phyloP scores from a whole-genome alignment of 2,888 invertebrate genomes.

The Malthinus seriepunctatus region DNA sequence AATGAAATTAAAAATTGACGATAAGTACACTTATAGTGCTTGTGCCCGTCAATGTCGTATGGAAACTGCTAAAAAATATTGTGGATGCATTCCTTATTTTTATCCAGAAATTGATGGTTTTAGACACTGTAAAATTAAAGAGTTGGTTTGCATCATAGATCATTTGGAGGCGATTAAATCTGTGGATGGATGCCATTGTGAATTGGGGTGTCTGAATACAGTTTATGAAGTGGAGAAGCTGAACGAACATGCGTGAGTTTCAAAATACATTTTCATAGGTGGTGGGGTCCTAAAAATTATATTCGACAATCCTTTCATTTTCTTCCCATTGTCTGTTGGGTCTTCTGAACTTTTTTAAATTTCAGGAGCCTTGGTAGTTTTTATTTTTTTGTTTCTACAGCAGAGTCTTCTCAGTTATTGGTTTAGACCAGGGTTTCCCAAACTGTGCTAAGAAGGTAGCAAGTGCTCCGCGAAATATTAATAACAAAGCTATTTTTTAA shows the following conservation, averaged over 20 bases:
- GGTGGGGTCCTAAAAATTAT: too few relatives aligned
- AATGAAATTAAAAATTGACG: slow-evolving; percentile 59
- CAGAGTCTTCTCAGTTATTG: too few relatives aligned
- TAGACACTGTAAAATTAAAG: slow-evolving; percentile 62
- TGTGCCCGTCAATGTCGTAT: slow-evolving; percentile 77
- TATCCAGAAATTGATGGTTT: slow-evolving; percentile 64
- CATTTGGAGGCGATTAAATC: slow-evolving; percentile 60
- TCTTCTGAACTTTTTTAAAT: too few relatives aligned
- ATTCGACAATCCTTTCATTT: too few relatives aligned
- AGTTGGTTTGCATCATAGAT: slow-evolving; percentile 63
- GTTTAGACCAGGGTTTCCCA: too few relatives aligned
- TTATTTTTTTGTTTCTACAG: too few relatives aligned
- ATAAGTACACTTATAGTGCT: slow-evolving; percentile 70
- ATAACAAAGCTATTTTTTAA: too few relatives aligned
- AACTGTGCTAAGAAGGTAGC: too few relatives aligned
- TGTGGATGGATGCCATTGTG: slow-evolving; percentile 67
- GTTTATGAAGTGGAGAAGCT: slow-evolving; percentile 77
- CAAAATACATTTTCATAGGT: too few relatives aligned
- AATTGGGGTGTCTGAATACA: slow-evolving; percentile 74
- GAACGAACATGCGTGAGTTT: slow-evolving; percentile 62
- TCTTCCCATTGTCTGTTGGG: too few relatives aligned
- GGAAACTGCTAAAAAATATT: slow-evolving; percentile 63
- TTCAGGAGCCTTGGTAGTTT: too few relatives aligned
- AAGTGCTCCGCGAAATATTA: too few relatives aligned
- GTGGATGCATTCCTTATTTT: slow-evolving; percentile 74